Evolutionary conservation across 2,797 vertebrate genomes (phyloP).

Genomic region (Crax fasciolata): DNA sequence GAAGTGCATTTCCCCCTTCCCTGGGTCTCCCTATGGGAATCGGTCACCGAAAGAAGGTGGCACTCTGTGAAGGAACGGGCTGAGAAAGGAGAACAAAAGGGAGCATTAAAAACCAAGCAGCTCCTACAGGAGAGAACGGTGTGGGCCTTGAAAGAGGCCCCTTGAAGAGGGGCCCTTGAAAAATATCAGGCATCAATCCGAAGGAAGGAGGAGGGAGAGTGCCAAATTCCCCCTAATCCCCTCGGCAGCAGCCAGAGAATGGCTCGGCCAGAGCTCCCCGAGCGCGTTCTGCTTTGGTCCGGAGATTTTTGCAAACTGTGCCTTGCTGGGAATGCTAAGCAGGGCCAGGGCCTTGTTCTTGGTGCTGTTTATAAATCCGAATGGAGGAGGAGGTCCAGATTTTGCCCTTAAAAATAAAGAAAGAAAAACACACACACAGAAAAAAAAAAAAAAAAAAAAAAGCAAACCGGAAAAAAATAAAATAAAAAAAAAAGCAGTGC

Average conservation of each 20-base stretch:
- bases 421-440: not conserved
- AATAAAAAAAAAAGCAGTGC: not conserved
- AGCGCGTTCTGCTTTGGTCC: conserved; percentile 55
- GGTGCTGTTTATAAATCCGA: conserved; percentile 22
- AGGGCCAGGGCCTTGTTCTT: not conserved
- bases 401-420: conserved; percentile 15
- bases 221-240: conserved; percentile 74
- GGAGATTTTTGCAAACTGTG: conserved; percentile 58
- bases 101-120: conserved; percentile 55
- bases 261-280: conserved; percentile 53
- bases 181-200: conserved; percentile 43
- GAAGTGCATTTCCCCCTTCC: not conserved
- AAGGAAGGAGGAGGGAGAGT: conserved; percentile 47
- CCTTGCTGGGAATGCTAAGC: conserved; percentile 62
- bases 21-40: not conserved
- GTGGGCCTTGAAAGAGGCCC: not conserved
- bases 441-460: not conserved
- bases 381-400: conserved; percentile 25
- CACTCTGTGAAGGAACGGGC: not conserved
- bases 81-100: conserved; percentile 67
- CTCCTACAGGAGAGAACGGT: conserved; percentile 44
- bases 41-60: not conserved
- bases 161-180: conserved; percentile 50
- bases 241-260: conserved; percentile 37
- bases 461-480: not conserved